A percentile compares a stretch with the other conserved stretches of the same genome.
These are phyloP conservation scores for Pteropus rufus DNA, from an alignment of 2,797 vertebrate species.

Conservation along the genomic window DNA sequence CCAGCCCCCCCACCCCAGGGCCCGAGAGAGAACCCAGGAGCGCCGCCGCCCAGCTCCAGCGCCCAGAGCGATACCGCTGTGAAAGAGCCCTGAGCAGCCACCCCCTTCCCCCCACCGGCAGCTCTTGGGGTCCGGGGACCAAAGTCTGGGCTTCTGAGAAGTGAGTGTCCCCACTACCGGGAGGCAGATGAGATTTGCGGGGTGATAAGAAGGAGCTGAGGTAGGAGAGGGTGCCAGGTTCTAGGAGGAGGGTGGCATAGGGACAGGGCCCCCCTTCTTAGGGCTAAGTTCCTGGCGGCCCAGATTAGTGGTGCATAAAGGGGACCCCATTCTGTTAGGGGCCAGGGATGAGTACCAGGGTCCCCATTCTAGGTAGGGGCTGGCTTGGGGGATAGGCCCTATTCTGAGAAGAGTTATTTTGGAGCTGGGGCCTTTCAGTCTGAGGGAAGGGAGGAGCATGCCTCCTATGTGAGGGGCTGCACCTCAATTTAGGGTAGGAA, in stretches of 20 bases:
- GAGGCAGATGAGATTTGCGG: neutral
- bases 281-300: neutral
- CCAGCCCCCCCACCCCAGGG: constrained; percentile 51
- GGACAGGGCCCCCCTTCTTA: neutral
- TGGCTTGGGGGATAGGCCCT: neutral
- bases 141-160: constrained; percentile 57
- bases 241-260: neutral
- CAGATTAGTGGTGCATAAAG: neutral
- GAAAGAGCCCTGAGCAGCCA: neutral
- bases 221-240: constrained; percentile 4
- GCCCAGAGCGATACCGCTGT: constrained; percentile 16
- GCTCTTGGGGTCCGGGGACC: neutral
- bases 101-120: neutral
- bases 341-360: neutral
- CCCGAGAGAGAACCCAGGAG: constrained; percentile 60
- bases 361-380: neutral
- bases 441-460: neutral
- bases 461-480: neutral
- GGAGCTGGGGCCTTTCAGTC: neutral
- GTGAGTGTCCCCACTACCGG: constrained; percentile 47
- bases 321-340: neutral
- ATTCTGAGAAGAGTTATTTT: constrained; percentile 3
- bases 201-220: neutral
- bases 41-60: constrained; percentile 61
- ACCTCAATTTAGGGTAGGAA: neutral